A percentile compares a stretch with the other conserved stretches of the same genome.
Evolutionary conservation across 2,113 vertebrate genomes (phyloP).

Genomic region (Cottus gobio): DNA sequence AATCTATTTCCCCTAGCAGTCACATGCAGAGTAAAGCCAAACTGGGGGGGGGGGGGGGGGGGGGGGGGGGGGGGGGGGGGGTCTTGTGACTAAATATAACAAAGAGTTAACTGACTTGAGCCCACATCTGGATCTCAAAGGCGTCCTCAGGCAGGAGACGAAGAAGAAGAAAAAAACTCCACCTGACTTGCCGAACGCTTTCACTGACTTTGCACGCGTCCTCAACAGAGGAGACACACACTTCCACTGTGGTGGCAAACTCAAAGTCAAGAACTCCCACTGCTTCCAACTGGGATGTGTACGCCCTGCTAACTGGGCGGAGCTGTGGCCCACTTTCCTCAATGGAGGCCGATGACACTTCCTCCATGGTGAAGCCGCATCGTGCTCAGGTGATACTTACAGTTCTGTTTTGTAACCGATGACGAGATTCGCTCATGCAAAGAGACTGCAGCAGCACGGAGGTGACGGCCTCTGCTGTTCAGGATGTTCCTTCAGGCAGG

Average conservation of each 20-base stretch:
- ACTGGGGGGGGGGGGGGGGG: too few species aligned
- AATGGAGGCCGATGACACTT: not conserved
- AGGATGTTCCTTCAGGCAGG: slow-evolving; percentile 23
- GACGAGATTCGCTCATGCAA: not conserved
- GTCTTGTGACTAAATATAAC: slow-evolving; percentile 4
- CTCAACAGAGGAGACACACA: slow-evolving; percentile 1
- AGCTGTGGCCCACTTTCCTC: not conserved
- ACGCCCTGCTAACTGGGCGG: not conserved
- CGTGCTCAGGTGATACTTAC: not conserved
- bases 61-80: too few species aligned
- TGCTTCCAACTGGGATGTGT: not conserved
- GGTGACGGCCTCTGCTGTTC: not conserved
- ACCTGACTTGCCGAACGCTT: slow-evolving; percentile 3
- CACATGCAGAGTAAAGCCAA: not conserved
- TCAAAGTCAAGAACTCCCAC: not conserved
- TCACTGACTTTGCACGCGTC: slow-evolving; percentile 2
- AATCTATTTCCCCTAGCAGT: not conserved
- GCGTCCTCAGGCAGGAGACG: not conserved
- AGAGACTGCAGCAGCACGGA: not conserved
- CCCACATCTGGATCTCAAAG: slow-evolving; percentile 2
- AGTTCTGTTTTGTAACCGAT: not conserved
- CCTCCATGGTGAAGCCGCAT: not conserved
- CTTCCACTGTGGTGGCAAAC: not conserved
- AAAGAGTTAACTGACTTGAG: not conserved
- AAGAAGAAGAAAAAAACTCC: not conserved